Base-by-base conservation (phyloP, 2,113 vertebrate genomes). In the Sapayoa aenigma region DNA sequence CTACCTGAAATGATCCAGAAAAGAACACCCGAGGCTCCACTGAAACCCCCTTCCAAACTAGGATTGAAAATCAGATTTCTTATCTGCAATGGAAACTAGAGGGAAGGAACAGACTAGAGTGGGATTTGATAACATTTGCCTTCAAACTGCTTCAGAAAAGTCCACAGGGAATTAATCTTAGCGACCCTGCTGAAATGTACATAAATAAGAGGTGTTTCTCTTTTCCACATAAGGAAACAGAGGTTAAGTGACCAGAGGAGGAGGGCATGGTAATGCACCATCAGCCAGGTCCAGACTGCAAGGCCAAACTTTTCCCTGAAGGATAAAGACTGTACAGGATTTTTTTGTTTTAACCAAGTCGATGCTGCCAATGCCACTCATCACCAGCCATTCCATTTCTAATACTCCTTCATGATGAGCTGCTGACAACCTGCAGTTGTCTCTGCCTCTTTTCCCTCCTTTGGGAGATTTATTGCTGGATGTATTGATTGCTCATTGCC, bases 261-360 rank as follows among this genome's bases (percentile, higher is more conserved):
- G 37, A 88, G 68, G 31, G 19, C 25, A 20, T 1, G 5, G 62
- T 39, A 24, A 44, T 7, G 9, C 14, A 53, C 25, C 4, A 1
- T 41, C 66, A 74, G 7, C 17, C 62, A 42, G 7, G 14, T 55
- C 42, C 71, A 18, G 30, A 6, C 14, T 39, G n/a, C 2, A 18
- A 73, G 20, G 59, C 28, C 14, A 14, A 31, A 52, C 5, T 9
- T 25, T 9, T 1, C 27, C 19, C 20, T 16, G 33, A 83, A 73
- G 53, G 12, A 56, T 18, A 0, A 1, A 58, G 50, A 5, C 39
- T 47, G 9, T 20, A 79, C 2, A 1, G 39, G 23, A 28, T 69
- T 44, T 23, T 41, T 49, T 37, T 66, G 20, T 59, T 73, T 62
- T 41, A 33, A 35, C 31, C 3, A 5, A 46, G 6, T 6, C 0